Conservation (phyloP, 2,888 invertebrate species). For the Ferdinandea cuprea region DNA sequence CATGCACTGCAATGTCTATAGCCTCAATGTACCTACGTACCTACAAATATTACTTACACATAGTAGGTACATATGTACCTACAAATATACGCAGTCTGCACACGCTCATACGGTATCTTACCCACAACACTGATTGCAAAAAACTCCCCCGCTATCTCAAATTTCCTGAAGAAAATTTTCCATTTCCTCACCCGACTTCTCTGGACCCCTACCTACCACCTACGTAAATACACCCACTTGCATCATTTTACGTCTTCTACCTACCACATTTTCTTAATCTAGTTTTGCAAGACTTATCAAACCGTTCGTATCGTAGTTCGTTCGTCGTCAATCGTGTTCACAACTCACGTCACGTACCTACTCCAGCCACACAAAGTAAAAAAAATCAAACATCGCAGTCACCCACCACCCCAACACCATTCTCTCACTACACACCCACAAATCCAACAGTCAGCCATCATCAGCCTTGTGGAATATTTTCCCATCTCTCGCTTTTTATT, state of each 20-base stretch:
- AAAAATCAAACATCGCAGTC: conserved; percentile 33
- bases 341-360: conserved; percentile 49
- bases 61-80: no score
- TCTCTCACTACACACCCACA: conserved; percentile 75
- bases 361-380: conserved; percentile 6
- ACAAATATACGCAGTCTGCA: conserved; percentile 14
- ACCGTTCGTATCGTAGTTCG: conserved; percentile 1
- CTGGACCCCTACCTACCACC: not conserved
- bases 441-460: conserved; percentile 49
- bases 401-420: conserved; percentile 69
- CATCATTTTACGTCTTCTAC: conserved; percentile 22
- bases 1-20: no score
- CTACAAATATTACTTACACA: no score
- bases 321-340: conserved; percentile 43
- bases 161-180: conserved; percentile 53
- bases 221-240: conserved; percentile 50
- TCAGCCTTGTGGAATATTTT: conserved; percentile 71
- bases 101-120: conserved; percentile 4
- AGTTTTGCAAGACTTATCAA: conserved; percentile 22
- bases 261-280: conserved; percentile 16
- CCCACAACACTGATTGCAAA: conserved; percentile 20
- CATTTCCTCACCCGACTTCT: conserved; percentile 38
- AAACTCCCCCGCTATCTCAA: conserved; percentile 35
- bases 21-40: no score
- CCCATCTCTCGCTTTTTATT: conserved; percentile 43